A percentile compares a stretch with the other conserved stretches of the same genome.
Evolutionary conservation across 2,888 invertebrate genomes (phyloP).

Genomic region (Lysandra bellargus): DNA sequence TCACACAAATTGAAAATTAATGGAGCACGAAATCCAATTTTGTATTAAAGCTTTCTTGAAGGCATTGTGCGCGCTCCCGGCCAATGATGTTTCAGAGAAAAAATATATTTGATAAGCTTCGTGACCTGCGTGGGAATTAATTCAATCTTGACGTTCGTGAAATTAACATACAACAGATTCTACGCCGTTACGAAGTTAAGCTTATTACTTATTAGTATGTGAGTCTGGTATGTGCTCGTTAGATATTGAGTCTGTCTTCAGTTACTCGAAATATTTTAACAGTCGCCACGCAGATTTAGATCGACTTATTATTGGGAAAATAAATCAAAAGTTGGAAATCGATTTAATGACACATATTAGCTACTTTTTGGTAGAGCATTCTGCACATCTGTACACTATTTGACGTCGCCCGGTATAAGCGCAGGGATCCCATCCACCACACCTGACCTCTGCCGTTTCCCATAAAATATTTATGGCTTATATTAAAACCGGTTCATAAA

Average conservation of each 20-base stretch:
- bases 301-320: too few species aligned
- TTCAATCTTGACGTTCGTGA: constrained; percentile 24
- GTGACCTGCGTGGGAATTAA: constrained; percentile 30
- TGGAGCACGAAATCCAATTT: constrained; percentile 79
- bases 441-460: constrained; percentile 2
- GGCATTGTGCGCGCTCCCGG: constrained; percentile 44
- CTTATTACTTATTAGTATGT: background rate
- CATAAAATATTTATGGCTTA: constrained; percentile 24
- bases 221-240: background rate
- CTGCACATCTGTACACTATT: background rate
- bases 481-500: constrained; percentile 13
- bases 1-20: constrained; percentile 80
- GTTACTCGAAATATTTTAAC: background rate
- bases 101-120: constrained; percentile 36
- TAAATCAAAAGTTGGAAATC: too few species aligned
- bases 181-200: background rate
- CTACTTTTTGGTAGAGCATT: background rate
- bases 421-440: constrained; percentile 10
- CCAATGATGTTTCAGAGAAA: constrained; percentile 41
- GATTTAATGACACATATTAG: background rate
- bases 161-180: constrained; percentile 18
- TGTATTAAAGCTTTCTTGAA: constrained; percentile 72
- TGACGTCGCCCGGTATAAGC: background rate
- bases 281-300: too few species aligned
- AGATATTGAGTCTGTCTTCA: background rate